Evolutionary conservation across 2,888 invertebrate genomes (phyloP).

Genomic region (Apoda limacodes): DNA sequence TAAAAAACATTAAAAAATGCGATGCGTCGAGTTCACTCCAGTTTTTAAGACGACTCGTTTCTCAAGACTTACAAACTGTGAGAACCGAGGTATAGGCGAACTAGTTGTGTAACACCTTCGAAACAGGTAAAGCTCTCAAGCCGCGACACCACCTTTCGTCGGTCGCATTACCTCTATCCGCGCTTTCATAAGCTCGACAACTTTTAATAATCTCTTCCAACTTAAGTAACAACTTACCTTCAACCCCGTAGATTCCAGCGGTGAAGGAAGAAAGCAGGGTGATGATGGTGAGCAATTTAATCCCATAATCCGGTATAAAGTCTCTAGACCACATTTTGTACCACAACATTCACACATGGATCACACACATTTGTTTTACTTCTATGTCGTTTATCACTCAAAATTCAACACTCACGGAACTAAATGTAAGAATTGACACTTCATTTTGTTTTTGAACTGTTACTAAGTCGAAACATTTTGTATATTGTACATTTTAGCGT

Average conservation of each 20-base stretch:
- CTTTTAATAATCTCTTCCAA: conserved; percentile 29
- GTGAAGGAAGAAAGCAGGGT: conserved; percentile 55
- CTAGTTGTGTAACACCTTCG: conserved; percentile 32
- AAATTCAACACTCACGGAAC: conserved; percentile 65
- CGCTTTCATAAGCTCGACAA: conserved; percentile 62
- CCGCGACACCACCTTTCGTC: conserved; percentile 32
- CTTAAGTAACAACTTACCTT: conserved; percentile 62
- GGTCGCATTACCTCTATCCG: conserved; percentile 39
- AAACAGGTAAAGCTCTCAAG: conserved; percentile 36
- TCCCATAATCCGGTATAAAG: conserved; percentile 76
- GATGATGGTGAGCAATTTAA: conserved; percentile 65
- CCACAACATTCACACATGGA: conserved; percentile 71
- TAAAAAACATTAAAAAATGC: conserved; percentile 60
- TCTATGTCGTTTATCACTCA: conserved; percentile 55
- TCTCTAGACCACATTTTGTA: conserved; percentile 77
- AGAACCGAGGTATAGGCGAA: conserved; percentile 55
- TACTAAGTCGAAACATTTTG: conserved; percentile 51
- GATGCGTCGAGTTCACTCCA: conserved; percentile 64
- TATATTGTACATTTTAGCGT: conserved; percentile 63
- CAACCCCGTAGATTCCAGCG: conserved; percentile 62
- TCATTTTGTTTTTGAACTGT: conserved; percentile 66
- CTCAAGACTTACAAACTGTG: conserved; percentile 57
- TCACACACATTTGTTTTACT: conserved; percentile 69
- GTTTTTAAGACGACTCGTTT: conserved; percentile 66
- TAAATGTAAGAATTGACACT: conserved; percentile 65